Evolutionary conservation across 2,113 vertebrate genomes (phyloP).

Genomic region (Lasiurus cinereus): DNA sequence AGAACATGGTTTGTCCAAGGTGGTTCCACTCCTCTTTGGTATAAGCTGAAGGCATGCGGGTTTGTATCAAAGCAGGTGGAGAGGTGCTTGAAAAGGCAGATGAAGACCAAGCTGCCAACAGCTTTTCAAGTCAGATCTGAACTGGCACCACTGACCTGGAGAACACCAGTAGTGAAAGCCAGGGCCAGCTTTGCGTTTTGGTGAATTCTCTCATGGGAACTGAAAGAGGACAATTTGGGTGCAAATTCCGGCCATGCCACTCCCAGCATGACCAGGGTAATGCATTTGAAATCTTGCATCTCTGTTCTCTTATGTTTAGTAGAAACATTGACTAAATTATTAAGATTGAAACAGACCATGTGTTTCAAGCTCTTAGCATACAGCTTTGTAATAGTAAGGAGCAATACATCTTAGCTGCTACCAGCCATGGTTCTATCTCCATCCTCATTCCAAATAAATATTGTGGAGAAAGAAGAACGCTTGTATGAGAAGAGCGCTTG

Average conservation of each 20-base stretch:
- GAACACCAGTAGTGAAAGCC: background rate
- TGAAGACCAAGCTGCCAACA: background rate
- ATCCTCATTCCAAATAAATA: conserved; percentile 20
- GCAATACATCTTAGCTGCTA: background rate
- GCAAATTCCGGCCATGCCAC: background rate
- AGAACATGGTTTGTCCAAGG: background rate
- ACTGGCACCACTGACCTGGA: background rate
- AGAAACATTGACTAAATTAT: background rate
- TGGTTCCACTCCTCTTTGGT: background rate
- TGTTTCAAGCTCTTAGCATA: background rate
- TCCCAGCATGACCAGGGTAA: background rate
- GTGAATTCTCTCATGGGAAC: background rate
- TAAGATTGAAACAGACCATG: conserved; percentile 5
- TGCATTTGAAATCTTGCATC: background rate
- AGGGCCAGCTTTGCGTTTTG: background rate
- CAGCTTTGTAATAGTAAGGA: conserved; percentile 4
- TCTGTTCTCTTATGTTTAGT: background rate
- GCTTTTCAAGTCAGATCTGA: background rate
- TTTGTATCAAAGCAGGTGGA: background rate
- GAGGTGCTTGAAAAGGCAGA: background rate
- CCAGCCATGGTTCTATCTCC: background rate
- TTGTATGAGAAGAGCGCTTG: background rate
- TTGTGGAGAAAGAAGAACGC: background rate
- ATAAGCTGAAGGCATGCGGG: background rate
- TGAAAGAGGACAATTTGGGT: background rate